Evolutionary conservation across 1,140 invertebrate species (phyloP).

Genomic region (Drosophila tropicalis): DNA sequence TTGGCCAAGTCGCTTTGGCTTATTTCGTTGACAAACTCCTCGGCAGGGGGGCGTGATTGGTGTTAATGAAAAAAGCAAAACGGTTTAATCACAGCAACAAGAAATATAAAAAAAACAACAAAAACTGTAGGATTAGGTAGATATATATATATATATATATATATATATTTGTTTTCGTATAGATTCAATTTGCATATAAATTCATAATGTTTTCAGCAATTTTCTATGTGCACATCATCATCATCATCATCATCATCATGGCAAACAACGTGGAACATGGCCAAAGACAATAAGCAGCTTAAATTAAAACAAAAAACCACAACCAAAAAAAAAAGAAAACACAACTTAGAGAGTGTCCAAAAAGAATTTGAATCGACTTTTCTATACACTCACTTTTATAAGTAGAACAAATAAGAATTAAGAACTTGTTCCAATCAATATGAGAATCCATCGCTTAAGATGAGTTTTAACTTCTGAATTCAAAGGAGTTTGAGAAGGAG

Average conservation of each 20-base stretch:
- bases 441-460: too few relatives aligned
- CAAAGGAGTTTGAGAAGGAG: too few relatives aligned
- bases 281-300: conserved; percentile 24
- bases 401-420: too few relatives aligned
- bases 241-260: not conserved
- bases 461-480: too few relatives aligned
- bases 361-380: not conserved
- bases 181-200: conserved; percentile 79
- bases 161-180: conserved; percentile 6
- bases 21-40: conserved; percentile 34
- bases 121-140: not conserved
- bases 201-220: conserved; percentile 47
- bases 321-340: not conserved
- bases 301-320: not conserved
- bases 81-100: conserved; percentile 69
- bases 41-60: conserved; percentile 34
- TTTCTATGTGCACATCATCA: conserved; percentile 17
- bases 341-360: too few relatives aligned
- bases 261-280: conserved; percentile 9
- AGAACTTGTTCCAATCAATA: too few relatives aligned
- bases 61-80: conserved; percentile 79
- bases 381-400: not conserved
- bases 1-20: conserved; percentile 34
- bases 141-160: not conserved
- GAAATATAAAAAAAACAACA: not conserved